Evolutionary conservation across 1,140 invertebrate species (phyloP).

Genomic region (Saxidomus purpurata): DNA sequence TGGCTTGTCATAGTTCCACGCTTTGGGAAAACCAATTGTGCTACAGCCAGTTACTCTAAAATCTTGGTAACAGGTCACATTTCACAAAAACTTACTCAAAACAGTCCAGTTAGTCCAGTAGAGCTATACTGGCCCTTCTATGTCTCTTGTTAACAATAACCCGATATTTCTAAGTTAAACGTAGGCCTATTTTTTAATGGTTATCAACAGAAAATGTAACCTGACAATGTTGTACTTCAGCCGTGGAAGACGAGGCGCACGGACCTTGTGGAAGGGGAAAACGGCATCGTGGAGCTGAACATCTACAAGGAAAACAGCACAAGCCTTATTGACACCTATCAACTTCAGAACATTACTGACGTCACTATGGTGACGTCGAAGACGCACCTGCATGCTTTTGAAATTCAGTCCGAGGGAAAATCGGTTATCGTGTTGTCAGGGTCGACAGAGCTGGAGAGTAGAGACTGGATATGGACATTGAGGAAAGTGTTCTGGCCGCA

Average conservation of each 20-base stretch:
- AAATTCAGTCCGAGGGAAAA: conserved; percentile 65
- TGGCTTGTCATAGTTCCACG: too few species aligned
- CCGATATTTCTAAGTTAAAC: too few species aligned
- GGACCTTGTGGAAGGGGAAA: conserved; percentile 27
- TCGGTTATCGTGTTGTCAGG: conserved; percentile 74
- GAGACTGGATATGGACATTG: conserved; percentile 71
- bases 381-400: conserved; percentile 77
- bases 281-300: background rate
- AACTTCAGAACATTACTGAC: conserved; percentile 70
- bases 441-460: conserved; percentile 65
- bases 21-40: too few species aligned
- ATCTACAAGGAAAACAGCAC: background rate
- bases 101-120: too few species aligned
- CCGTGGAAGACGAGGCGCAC: conserved; percentile 41
- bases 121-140: too few species aligned
- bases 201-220: too few species aligned
- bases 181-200: too few species aligned
- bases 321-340: background rate
- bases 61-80: too few species aligned
- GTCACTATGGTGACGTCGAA: conserved; percentile 71
- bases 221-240: conserved; percentile 20
- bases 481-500: conserved; percentile 72
- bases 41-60: too few species aligned
- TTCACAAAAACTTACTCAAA: too few species aligned
- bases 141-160: too few species aligned